Evolutionary conservation across 2,113 vertebrate genomes (phyloP), one percentile per base, ranked within the genome.

Genomic region (Clarias magur): DNA sequence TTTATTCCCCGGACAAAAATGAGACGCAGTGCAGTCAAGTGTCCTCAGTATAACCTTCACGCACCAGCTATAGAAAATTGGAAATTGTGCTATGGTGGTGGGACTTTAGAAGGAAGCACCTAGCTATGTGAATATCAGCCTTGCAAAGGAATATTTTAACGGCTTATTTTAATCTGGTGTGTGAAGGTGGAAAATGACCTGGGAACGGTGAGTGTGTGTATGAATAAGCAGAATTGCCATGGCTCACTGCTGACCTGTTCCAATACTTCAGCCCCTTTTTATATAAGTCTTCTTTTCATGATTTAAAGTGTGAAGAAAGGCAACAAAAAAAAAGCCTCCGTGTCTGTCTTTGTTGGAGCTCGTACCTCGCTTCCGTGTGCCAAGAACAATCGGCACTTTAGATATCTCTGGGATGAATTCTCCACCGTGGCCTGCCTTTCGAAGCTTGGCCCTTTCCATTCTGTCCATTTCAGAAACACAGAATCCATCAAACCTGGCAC

Each of bases 401-500:
- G 81, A 89, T 82, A 81, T 82, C 88, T 84, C 38, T 42, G 70
- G 57, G 84, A 88, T 86, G 81, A 90, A 84, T 78, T 72, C 70
- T 87, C 75, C 82, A n/a, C 73, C 38, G 63, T 63, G 89, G 86
- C 81, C 86, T 78, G 79, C 63, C 83, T 27, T 80, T 75, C 27
- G 19, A 70, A 70, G 79, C 68, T 53, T 68, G 76, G 78, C 86
- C 86, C 86, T 89, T 87, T 87, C 86, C 80, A 81, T 89, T 89
- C 83, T 70, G 83, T 56, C 76, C 73, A 23, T 89, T 83, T 87
- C 83, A 85, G 91, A 92, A 90, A 93, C 88, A 92, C 93, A 92
- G 86, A 92, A 93, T 89, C 93, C 93, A 95, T 95, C 94, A 95
- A 93, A 93, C 90, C 91, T 86, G 90, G 91, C 91, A 94, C 93